These are phyloP conservation scores for Hermetia illucens DNA, from an alignment of 1,140 invertebrate species.

Conservation along the genomic window DNA sequence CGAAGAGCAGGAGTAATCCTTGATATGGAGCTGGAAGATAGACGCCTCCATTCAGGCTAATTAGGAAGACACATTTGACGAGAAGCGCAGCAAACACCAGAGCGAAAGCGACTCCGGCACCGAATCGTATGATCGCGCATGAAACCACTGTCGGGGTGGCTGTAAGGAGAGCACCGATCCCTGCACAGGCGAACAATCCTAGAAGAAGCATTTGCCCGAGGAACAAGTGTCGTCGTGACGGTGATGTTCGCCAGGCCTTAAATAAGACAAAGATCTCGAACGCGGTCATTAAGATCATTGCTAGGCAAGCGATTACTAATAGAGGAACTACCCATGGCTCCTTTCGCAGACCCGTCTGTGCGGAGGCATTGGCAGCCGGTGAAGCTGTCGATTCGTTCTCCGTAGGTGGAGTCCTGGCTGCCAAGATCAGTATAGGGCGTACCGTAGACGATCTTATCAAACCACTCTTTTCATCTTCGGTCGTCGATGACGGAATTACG, in stretches of 20 bases:
- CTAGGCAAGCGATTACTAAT: constrained; percentile 58
- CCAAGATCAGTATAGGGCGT: constrained; percentile 11
- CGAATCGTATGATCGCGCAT: constrained; percentile 71
- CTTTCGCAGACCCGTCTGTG: constrained; percentile 41
- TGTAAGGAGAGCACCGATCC: constrained; percentile 63
- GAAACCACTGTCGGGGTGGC: constrained; percentile 63
- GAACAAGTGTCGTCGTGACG: constrained; percentile 73
- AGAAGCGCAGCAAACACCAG: constrained; percentile 83
- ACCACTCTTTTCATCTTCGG: too few relatives aligned
- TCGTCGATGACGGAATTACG: constrained; percentile 39
- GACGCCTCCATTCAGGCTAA: constrained; percentile 80
- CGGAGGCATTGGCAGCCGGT: constrained; percentile 6
- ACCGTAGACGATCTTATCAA: background rate
- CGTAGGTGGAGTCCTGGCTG: constrained; percentile 14
- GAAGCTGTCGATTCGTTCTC: constrained; percentile 19
- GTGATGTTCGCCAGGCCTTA: constrained; percentile 69
- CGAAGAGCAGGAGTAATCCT: constrained; percentile 77
- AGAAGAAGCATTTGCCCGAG: constrained; percentile 81
- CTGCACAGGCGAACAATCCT: constrained; percentile 70
- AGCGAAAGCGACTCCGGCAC: constrained; percentile 72
- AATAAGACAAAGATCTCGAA: constrained; percentile 86
- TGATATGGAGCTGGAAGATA: constrained; percentile 88
- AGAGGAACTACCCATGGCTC: constrained; percentile 79
- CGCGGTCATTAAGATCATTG: constrained; percentile 63
- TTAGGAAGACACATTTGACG: constrained; percentile 86